Percentiles rank a stretch among this genome's conserved stretches.
Evolutionary conservation across 1,140 invertebrate genomes (phyloP).

Genomic region (Meloidogyne hapla): DNA sequence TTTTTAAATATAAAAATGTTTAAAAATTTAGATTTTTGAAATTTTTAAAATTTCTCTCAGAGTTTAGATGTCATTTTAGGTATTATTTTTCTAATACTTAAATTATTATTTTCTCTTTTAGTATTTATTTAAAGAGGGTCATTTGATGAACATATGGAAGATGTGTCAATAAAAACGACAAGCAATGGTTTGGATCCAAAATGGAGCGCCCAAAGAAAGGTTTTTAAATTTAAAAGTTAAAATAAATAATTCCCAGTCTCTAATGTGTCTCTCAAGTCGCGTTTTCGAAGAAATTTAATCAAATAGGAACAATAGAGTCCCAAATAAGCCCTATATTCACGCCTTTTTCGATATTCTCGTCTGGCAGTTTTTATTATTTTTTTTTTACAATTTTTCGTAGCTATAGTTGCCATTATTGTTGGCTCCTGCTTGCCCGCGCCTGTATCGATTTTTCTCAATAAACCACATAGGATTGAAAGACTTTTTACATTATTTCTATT

Average conservation of each 20-base stretch:
- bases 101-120: no score
- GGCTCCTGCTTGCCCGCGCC: background rate
- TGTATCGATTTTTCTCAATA: background rate
- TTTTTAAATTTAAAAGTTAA: no score
- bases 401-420: slow-evolving; percentile 1
- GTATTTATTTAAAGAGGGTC: no score
- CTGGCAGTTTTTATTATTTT: background rate
- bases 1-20: background rate
- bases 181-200: no score
- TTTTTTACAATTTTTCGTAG: background rate
- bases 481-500: background rate
- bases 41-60: background rate
- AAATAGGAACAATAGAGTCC: background rate
- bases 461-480: background rate
- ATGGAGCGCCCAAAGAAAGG: no score
- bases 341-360: background rate
- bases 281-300: no score
- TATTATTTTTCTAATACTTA: no score
- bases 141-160: no score
- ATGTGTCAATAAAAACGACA: no score
- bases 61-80: background rate
- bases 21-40: no score
- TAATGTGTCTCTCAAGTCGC: no score
- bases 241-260: background rate
- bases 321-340: background rate